A percentile compares a stretch with the other conserved stretches of the same genome.
Evolutionary conservation across 2,888 invertebrate genomes (phyloP).

Genomic region (Julus scandinavius): DNA sequence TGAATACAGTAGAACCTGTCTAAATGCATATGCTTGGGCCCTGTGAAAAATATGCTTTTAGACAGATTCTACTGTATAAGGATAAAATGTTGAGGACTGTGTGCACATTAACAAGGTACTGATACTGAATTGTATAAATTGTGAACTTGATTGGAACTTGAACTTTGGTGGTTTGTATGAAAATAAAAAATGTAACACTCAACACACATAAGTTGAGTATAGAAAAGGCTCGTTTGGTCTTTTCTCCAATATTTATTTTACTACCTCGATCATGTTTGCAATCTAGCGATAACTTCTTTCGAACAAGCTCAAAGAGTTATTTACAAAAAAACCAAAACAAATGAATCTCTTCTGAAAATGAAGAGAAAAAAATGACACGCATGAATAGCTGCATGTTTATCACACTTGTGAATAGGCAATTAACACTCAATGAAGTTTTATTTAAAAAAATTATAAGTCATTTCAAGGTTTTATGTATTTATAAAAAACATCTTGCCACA

Average conservation of each 20-base stretch:
- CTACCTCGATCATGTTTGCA: neutral
- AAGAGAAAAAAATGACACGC: constrained; percentile 46
- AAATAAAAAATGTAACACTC: neutral
- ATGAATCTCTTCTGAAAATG: constrained; percentile 47
- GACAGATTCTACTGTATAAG: too few species aligned
- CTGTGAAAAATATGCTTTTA: too few species aligned
- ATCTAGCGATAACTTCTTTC: constrained; percentile 15
- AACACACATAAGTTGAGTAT: neutral
- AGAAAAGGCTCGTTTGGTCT: constrained; percentile 4
- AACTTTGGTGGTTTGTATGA: neutral
- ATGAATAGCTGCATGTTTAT: constrained; percentile 33
- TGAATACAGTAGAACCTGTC: too few species aligned
- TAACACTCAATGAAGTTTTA: constrained; percentile 36
- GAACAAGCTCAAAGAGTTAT: neutral
- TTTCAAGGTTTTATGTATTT: constrained; percentile 45
- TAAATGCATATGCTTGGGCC: too few species aligned
- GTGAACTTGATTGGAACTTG: neutral
- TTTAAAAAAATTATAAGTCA: constrained; percentile 3
- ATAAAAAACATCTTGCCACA: neutral
- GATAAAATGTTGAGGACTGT: neutral
- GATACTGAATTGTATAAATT: neutral
- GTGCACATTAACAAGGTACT: neutral
- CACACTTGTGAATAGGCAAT: constrained; percentile 31
- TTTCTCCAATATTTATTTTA: neutral
- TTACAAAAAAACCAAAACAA: constrained; percentile 28